phyloP scores from a whole-genome alignment of 1,140 invertebrate species.

The Acromyrmex echinatior region DNA sequence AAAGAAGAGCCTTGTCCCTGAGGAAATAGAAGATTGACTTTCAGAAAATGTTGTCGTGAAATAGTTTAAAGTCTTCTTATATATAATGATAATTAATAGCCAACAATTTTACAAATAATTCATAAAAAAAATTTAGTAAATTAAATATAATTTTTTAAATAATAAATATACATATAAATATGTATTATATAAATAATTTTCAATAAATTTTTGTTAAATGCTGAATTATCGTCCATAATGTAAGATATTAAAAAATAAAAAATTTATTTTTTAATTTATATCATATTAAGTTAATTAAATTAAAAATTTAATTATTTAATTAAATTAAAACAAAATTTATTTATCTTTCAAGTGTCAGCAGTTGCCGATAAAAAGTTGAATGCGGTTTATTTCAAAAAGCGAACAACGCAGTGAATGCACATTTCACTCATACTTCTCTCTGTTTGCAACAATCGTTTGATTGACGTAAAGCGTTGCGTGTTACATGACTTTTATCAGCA shows the following conservation, averaged over 20 bases:
- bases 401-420: constrained; percentile 7
- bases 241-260: neutral
- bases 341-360: neutral
- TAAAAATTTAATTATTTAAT: neutral
- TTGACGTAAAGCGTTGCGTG: constrained; percentile 1
- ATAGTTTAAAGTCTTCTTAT: neutral
- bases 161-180: neutral
- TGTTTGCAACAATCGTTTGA: constrained; percentile 44
- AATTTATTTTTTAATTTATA: neutral
- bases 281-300: neutral
- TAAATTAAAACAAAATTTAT: constrained; percentile 7
- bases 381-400: constrained; percentile 32
- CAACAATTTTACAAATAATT: neutral
- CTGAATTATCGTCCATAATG: neutral
- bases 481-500: constrained; percentile 40
- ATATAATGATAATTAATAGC: neutral
- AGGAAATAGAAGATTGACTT: constrained; percentile 3
- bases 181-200: neutral
- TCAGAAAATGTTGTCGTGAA: constrained; percentile 3
- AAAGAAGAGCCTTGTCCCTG: neutral
- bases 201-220: neutral
- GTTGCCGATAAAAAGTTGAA: neutral
- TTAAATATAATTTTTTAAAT: neutral
- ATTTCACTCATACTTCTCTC: constrained; percentile 27
- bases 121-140: neutral